Conservation (phyloP, 2,113 vertebrate species). For the Buteo buteo region DNA sequence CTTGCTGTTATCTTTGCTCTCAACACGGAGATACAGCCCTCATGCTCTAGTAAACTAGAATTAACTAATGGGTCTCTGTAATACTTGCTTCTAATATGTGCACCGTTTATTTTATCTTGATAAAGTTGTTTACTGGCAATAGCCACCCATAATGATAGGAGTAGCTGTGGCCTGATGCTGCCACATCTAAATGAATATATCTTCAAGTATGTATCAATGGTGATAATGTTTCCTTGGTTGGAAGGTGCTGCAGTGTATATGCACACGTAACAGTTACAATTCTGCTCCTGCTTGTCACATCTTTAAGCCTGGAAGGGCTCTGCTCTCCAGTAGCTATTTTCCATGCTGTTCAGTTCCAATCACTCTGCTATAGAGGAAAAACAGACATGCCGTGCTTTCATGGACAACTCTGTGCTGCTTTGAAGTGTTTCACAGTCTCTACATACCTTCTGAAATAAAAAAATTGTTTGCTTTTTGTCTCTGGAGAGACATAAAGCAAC, state of each 20-base stretch:
- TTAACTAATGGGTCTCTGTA: neutral
- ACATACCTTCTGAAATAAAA: neutral
- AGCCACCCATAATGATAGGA: neutral
- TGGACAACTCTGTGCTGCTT: neutral
- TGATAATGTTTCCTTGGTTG: neutral
- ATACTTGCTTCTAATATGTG: neutral
- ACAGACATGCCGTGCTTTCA: neutral
- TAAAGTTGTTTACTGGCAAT: neutral
- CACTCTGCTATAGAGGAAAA: neutral
- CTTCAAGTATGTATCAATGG: neutral
- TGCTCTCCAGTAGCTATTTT: neutral
- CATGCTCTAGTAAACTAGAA: neutral
- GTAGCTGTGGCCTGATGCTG: neutral
- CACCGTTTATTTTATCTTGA: neutral
- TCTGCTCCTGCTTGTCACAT: neutral
- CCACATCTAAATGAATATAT: neutral
- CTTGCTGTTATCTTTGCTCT: neutral
- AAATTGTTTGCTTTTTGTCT: neutral
- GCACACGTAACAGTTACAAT: neutral
- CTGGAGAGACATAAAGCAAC: neutral
- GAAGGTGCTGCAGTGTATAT: neutral
- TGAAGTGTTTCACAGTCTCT: neutral
- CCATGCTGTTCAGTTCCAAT: neutral
- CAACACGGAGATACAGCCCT: neutral
- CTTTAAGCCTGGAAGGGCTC: neutral